Evolutionary conservation across 2,113 vertebrate genomes (phyloP).

Genomic region (Neogobius melanostomus): DNA sequence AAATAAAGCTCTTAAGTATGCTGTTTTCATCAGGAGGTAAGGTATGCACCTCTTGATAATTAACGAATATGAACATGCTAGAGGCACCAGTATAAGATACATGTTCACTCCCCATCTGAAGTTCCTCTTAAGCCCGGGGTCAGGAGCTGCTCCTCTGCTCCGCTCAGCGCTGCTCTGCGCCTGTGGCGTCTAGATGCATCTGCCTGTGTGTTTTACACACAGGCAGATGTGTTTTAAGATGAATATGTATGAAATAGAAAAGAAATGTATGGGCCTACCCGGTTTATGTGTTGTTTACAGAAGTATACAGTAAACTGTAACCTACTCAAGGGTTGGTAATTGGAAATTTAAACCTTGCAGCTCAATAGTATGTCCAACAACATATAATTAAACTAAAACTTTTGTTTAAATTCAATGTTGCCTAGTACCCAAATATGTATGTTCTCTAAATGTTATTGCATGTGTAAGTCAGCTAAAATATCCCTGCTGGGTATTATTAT

Average conservation of each 20-base stretch:
- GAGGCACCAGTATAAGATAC: slow-evolving; percentile 39
- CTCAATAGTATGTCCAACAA: too few species aligned
- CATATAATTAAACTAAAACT: too few species aligned
- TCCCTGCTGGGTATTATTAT: too few species aligned
- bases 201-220: slow-evolving; percentile 2
- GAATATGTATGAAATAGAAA: slow-evolving; percentile 9
- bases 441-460: too few species aligned
- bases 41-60: not conserved
- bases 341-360: too few species aligned
- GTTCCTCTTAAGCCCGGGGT: slow-evolving; percentile 45
- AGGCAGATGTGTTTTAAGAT: not conserved
- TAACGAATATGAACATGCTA: slow-evolving; percentile 8
- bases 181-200: slow-evolving; percentile 17
- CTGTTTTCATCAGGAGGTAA: not conserved
- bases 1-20: not conserved
- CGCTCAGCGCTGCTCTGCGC: slow-evolving; percentile 15
- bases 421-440: too few species aligned
- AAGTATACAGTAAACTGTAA: too few species aligned
- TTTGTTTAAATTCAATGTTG: too few species aligned
- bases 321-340: too few species aligned
- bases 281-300: slow-evolving; percentile 10
- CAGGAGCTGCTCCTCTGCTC: slow-evolving; percentile 37
- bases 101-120: slow-evolving; percentile 41
- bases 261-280: slow-evolving; percentile 3
- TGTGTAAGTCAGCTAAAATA: too few species aligned